phyloP scores from a whole-genome alignment of 2,113 vertebrate genomes.

The Perca schrenkii region DNA sequence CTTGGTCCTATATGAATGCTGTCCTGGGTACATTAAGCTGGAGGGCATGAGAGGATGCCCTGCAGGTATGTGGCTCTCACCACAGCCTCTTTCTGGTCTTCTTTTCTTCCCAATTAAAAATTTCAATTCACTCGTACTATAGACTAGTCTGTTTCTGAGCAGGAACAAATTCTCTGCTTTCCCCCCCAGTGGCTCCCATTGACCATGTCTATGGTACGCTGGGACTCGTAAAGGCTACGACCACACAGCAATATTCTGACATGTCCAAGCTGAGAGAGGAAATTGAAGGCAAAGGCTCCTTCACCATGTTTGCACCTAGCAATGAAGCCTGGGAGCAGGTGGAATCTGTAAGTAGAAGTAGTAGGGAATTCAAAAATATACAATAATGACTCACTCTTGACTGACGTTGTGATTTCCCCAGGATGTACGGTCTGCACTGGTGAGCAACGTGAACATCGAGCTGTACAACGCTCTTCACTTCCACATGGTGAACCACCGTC shows the following conservation, averaged over 20 bases:
- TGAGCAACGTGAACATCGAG: slow-evolving; percentile 92
- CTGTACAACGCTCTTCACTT: slow-evolving; percentile 91
- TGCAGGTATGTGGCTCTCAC: slow-evolving; percentile 88
- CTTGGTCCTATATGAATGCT: slow-evolving; percentile 93
- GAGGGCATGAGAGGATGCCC: slow-evolving; percentile 92
- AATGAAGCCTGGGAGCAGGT: slow-evolving; percentile 93
- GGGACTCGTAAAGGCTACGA: slow-evolving; percentile 88
- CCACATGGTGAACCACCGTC: slow-evolving; percentile 92
- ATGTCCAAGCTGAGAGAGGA: slow-evolving; percentile 89
- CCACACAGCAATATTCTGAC: slow-evolving; percentile 89
- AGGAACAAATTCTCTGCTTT: slow-evolving; percentile 1
- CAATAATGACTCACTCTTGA: background rate
- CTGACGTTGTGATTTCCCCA: slow-evolving; percentile 63
- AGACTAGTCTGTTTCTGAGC: background rate
- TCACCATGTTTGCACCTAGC: slow-evolving; percentile 95
- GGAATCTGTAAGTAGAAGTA: slow-evolving; percentile 85
- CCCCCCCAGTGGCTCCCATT: slow-evolving; percentile 90
- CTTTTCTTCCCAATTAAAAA: background rate
- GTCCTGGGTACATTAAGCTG: slow-evolving; percentile 95
- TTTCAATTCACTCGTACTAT: background rate
- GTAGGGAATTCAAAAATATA: background rate
- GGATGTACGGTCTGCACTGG: slow-evolving; percentile 85
- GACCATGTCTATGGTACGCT: slow-evolving; percentile 95
- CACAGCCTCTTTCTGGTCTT: background rate
- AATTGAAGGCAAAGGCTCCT: slow-evolving; percentile 91